Base-by-base conservation (phyloP, 2,797 vertebrate genomes). In the Dermochelys coriacea region DNA sequence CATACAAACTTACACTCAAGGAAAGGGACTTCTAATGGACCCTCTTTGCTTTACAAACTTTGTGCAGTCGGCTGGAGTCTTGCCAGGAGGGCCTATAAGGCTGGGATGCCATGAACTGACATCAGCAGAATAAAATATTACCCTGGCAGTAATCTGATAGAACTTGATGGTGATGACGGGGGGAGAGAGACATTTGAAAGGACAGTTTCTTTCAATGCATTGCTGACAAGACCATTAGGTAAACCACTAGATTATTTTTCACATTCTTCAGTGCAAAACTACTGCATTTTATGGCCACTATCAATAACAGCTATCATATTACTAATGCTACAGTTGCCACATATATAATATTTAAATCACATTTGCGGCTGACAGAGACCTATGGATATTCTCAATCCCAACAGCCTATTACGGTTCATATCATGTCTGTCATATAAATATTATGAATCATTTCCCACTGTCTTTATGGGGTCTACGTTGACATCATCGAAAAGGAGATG, bases 361-460 rank as follows among this genome's bases (percentile, higher is more conserved):
- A 86, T 86, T 95, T 97, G 96, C 0, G 88, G 97, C 91, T 97
- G 98, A 97, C 97, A 97, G 97, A 97, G 98, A 98, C 85, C 89
- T 94, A 97, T 94, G 93, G 98, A 96, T 96, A 96, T 97, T 97
- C 95, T 97, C 79, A 11, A 97, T 98, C 97, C 97, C 98, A 97
- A 96, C 95, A 97, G 98, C 97, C 97, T 95, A 98, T 98, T 97
- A 97, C 51, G 74, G 97, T 93, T 98, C 98, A 94, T 97, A 97
- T 97, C 97, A 92, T 95, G 97, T 97, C 98, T 98, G 97, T 98
- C 98, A 98, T 97, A 98, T 98, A 98, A 97, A 97, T 95, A 98
- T 97, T 97, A 97, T 96, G 97, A 97, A 98, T 98, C 97, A 98
- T 97, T 97, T 95, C 96, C 97, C 74, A 21, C 97, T 98, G 91